Evolutionary conservation across 2,797 vertebrate genomes (phyloP), one percentile per base, ranked within the genome.

Genomic region (Otus scops): DNA sequence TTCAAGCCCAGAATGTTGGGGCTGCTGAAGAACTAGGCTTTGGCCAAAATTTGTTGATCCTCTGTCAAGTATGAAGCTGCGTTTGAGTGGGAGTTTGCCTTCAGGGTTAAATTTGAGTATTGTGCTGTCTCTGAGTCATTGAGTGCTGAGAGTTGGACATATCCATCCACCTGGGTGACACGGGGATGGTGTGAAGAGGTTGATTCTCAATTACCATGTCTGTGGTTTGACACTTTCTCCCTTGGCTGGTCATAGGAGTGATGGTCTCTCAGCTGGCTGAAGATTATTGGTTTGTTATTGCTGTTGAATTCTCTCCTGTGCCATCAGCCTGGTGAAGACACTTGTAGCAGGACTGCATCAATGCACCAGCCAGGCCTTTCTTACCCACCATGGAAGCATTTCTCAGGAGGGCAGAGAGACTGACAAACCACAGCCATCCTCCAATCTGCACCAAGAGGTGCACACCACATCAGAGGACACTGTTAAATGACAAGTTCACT

Each of bases 151-250:
- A 77, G 41, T 0, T 18, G 28, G 43, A 51, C 32, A n/a, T 28
- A 47, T 60, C 54, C 39, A 45, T n/a, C 36, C 21, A 47, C 7
- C 51, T 78, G 57, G 38, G 9, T 92, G 61, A 28, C 34, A 10
- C 6, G 24, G 9, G 24, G 24, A 21, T 1, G 1, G 10, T 20
- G n/a, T 3, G 0, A 64, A 64, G 21, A 64, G 16, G 8, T 38
- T 43, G 30, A 51, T 59, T 47, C 24, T 81, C 34, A 38, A 4
- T 39, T 64, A 21, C 36, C 2, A 0, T 48, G 23, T 28, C 53
- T 88, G 27, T 50, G 17, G 11, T 43, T 53, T 47, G 9, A 6
- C 38, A 38, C 24, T 61, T 94, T 51, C 13, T 78, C 9, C 47
- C n/a, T 77, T 78, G 47, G 24, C 32, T 61, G n/a, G 12, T 57